A percentile compares a stretch with the other conserved stretches of the same genome.
Evolutionary conservation across 2,113 vertebrate genomes (phyloP).

Genomic region (Hypanus sabinus): DNA sequence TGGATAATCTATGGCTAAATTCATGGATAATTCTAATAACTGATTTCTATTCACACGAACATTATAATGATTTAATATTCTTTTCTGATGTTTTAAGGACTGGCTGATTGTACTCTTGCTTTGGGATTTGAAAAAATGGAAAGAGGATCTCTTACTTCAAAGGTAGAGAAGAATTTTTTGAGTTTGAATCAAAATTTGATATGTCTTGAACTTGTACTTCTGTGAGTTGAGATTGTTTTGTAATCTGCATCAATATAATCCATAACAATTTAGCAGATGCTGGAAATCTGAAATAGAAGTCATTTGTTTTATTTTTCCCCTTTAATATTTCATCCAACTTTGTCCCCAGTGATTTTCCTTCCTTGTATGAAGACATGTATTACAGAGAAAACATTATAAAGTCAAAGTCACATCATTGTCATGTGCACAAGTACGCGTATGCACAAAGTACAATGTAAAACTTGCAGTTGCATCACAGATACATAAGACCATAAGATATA

Average conservation of each 20-base stretch:
- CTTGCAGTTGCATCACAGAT: too few species aligned
- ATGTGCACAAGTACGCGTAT: too few species aligned
- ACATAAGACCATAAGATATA: too few species aligned
- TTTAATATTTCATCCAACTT: neutral
- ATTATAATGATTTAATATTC: neutral
- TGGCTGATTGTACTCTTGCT: slow-evolving; percentile 81
- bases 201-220: neutral
- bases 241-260: neutral
- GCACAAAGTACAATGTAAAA: too few species aligned
- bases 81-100: slow-evolving; percentile 56
- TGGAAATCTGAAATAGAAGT: too few species aligned
- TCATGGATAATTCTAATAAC: neutral
- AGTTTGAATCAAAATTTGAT: neutral
- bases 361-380: neutral
- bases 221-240: neutral
- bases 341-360: neutral
- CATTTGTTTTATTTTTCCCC: too few species aligned
- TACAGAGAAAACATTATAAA: neutral
- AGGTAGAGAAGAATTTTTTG: slow-evolving; percentile 54
- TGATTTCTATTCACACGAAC: neutral
- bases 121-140: slow-evolving; percentile 96
- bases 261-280: neutral
- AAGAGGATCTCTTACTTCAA: slow-evolving; percentile 57
- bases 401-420: too few species aligned
- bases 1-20: neutral